Base-by-base conservation (phyloP, 2,797 vertebrate genomes). In the Otolemur crassicaudatus region DNA sequence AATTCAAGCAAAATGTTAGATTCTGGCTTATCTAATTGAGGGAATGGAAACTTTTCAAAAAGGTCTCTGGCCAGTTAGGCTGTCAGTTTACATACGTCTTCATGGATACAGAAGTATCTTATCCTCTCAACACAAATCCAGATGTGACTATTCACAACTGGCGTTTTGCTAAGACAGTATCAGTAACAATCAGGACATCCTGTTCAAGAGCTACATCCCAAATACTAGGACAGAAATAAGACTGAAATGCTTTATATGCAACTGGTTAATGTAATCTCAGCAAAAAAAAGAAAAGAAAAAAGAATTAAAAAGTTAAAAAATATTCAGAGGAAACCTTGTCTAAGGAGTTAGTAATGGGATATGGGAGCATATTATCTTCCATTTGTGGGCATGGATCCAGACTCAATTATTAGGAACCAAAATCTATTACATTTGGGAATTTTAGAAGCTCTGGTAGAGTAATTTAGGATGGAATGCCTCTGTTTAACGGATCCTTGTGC, bases 291-390 rank as follows among this genome's bases (percentile, higher is more conserved):
- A 40, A 40, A 40, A 40, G 5, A 43, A 43, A 43, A 43, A 43
- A 43, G 40, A 43, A 43, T 43, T 43, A 43, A 94, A 87, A 95
- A 89, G 65, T 34, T 34, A 22, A 94, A 96, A 97, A 96, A 80
- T 60, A 67, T 79, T 94, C 91, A 93, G 73, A 94, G 87, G 69
- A 94, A 97, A 67, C 23, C 61, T 96, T 92, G 89, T 92, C 96
- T 96, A 96, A 96, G 63, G 85, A 88, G 97, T 97, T 97, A 96
- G 96, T 97, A 97, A 98, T 91, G 58, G 93, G 94, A 94, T 97
- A 95, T 11, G 70, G 31, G 46, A 63, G 19, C 79, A 70, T 63
- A 67, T 91, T 97, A 94, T 95, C 97, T 97, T 97, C 84, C 96
- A 20, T 94, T 96, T 95, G 73, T 96, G 79, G 95, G 90, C 87